Conservation (phyloP, 1,140 invertebrate species). For the Drosophila setifemur region DNA sequence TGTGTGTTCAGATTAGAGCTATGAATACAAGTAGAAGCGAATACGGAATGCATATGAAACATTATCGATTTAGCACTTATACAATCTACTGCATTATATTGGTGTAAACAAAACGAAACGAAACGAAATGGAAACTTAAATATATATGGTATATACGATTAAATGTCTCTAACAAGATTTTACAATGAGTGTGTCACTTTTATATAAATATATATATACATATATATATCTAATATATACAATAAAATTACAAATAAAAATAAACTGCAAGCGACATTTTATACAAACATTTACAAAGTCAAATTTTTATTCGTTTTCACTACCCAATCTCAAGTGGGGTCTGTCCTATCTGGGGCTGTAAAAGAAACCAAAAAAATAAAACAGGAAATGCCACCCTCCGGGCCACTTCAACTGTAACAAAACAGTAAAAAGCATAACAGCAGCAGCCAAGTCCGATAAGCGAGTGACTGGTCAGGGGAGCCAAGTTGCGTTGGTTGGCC, state of each 20-base stretch:
- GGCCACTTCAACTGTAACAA: constrained; percentile 38
- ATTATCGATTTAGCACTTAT: constrained; percentile 44
- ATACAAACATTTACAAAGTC: constrained; percentile 47
- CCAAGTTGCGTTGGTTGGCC: constrained; percentile 11
- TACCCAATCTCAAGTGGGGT: constrained; percentile 6
- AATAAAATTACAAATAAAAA: constrained; percentile 64
- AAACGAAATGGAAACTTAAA: constrained; percentile 28
- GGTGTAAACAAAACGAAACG: constrained; percentile 16
- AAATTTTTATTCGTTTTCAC: constrained; percentile 25
- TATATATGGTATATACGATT: constrained; percentile 45
- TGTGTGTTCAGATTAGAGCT: constrained; percentile 43
- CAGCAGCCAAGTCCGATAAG: constrained; percentile 50
- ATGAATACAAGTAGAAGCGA: not conserved
- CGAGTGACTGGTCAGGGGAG: constrained; percentile 19
- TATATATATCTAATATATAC: constrained; percentile 72
- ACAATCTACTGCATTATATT: constrained; percentile 41
- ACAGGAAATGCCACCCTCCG: constrained; percentile 32
- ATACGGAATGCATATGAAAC: constrained; percentile 46
- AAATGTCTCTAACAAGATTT: constrained; percentile 79
- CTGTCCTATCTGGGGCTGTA: not conserved
- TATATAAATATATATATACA: constrained; percentile 67
- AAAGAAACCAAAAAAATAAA: not conserved
- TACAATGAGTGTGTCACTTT: constrained; percentile 79
- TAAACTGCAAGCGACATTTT: constrained; percentile 64
- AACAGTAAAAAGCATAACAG: constrained; percentile 35